Base-by-base conservation (phyloP, 2,888 invertebrate genomes). In the Horisme vitalbata region DNA sequence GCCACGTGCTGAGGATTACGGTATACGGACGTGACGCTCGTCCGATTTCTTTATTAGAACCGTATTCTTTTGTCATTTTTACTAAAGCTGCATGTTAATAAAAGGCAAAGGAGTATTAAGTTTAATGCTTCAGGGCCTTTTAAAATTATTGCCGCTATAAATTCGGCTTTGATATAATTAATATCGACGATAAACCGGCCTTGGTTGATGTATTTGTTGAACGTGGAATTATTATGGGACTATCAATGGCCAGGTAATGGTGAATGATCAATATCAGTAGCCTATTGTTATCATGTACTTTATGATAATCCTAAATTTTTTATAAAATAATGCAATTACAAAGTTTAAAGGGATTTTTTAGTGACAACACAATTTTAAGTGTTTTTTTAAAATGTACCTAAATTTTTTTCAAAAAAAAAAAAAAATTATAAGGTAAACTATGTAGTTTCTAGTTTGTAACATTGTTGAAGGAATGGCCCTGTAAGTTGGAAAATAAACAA, bases 1-100 rank as follows among this genome's bases (percentile, higher is more conserved):
- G 86, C 59, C 89, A 76, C 89, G 89, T 82, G 89, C 57, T 55
- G 33, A 23, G 83, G 87, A 83, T 89, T 85, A 84, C 38, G 55
- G 61, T 58, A 57, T 61, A 67, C 58, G 61, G 53, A 65, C 73
- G 71, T 63, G 74, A 60, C 68, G 60, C 55, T 68, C 63, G 58
- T 27, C 60, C 61, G 63, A 69, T 71, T 66, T 75, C 71, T 72
- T 62, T 73, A 68, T 72, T 68, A 69, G 66, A 54, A 36, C 41
- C 35, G 54, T 54, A 24, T 26, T 38, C 28, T 18, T 34, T 48
- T 49, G 44, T 50, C 37, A 51, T 51, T 52, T 52, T 57, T 45
- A 53, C 52, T 57, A 3, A 55, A 55, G 39, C 45, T 43, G 28
- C 48, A 41, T 38, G 51, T 57, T 59, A 58, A 59, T 52, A 47